Base-by-base conservation (phyloP, 1,140 invertebrate species). In the Drosophila leontia region DNA sequence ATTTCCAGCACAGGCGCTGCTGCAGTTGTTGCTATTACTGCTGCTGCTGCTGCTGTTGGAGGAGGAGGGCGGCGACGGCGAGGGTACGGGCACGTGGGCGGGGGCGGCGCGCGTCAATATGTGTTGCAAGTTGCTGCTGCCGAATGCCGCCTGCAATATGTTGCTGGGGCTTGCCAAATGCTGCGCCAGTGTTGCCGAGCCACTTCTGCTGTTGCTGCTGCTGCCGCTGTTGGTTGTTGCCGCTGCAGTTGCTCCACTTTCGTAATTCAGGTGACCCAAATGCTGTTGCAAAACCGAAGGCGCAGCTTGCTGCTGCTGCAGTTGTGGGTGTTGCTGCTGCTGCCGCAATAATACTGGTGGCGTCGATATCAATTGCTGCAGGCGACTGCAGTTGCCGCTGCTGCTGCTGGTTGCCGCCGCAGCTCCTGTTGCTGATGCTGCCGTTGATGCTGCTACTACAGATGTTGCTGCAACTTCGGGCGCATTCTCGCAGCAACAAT, bases 191-290 rank as follows among this genome's bases (percentile, higher is more conserved):
- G 87, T 91, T 91, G 87, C 80, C 70, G 79, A 76, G 67, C 81
- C 78, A 76, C 80, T 86, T 91, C 78, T 86, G 61, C 65, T 75
- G 34, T 17, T 51, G 47, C 57, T 42, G 50, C 39, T 35, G 63
- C 50, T 37, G 59, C 45, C 29, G 60, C 51, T 78, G 53, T 39
- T 56, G 35, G 53, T 26, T 56, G 35, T 39, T 39, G 81, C 81
- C 62, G 82, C 81, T 75, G 88, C 69, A 75, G 90, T 70, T 82
- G 91, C 79, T 92, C 91, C 86, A 92, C 91, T 91, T 92, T 92
- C 91, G 91, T 84, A 91, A 91, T 92, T 91, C 83, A 92, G 82
- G 85, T 92, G 91, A 91, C 91, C 91, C 80, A 92, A 92, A 92
- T 92, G 91, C 80, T 92, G 91, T 91, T 92, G 91, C 87, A 92